A percentile compares a stretch with the other conserved stretches of the same genome.
Conservation (phyloP, 1,140 invertebrate species). For the Bilobella aurantiaca region DNA sequence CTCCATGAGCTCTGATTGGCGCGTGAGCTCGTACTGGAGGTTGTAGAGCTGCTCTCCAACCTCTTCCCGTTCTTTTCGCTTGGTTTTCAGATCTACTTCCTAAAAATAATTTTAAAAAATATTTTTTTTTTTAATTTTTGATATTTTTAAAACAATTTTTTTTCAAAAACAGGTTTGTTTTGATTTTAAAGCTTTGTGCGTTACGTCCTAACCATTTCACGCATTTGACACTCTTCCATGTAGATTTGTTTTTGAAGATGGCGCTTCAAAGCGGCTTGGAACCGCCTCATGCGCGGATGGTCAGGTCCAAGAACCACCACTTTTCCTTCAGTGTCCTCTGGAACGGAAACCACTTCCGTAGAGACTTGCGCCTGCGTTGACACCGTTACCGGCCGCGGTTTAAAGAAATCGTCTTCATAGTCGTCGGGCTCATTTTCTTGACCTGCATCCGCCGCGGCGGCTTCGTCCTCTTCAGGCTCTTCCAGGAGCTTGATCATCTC, state of each 20-base stretch:
- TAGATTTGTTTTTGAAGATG: conserved; percentile 49
- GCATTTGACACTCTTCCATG: conserved; percentile 48
- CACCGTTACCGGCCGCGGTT: background rate
- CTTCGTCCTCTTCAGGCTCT: background rate
- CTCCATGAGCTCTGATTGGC: conserved; percentile 45
- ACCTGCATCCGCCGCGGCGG: background rate
- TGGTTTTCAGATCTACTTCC: conserved; percentile 25
- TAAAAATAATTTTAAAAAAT: too few relatives aligned
- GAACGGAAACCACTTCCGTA: background rate
- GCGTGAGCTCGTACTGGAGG: conserved; percentile 44
- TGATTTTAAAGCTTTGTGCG: background rate
- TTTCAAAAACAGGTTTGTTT: conserved; percentile 2
- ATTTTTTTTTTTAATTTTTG: too few relatives aligned
- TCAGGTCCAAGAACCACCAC: conserved; percentile 47
- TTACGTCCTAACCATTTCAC: conserved; percentile 45
- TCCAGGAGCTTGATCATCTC: conserved; percentile 18
- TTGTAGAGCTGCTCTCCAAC: conserved; percentile 42
- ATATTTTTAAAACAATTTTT: background rate
- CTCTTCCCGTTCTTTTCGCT: conserved; percentile 41
- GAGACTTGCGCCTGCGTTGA: background rate
- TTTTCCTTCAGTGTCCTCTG: conserved; percentile 12
- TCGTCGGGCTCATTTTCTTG: background rate
- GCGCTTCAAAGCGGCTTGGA: conserved; percentile 50
- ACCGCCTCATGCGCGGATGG: conserved; percentile 53
- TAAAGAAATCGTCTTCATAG: background rate